These are phyloP conservation scores for Stomatorhinus ivindoensis DNA, from an alignment of 2,113 vertebrate species.

Conservation along the genomic window DNA sequence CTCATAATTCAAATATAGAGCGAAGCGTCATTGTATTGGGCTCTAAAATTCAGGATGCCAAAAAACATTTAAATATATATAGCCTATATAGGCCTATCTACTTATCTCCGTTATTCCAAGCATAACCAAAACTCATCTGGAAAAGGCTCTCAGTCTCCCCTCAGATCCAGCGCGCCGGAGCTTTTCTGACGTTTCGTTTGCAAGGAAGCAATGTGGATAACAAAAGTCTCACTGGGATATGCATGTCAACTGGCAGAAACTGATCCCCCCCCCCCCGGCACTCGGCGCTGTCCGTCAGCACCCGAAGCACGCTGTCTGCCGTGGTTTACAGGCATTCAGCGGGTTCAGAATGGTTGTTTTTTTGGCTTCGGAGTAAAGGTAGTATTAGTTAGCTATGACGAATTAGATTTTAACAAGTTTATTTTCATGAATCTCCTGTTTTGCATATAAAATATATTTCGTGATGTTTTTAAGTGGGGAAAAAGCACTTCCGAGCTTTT, in stretches of 20 bases:
- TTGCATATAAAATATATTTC: background rate
- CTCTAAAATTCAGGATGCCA: background rate
- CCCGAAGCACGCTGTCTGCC: background rate
- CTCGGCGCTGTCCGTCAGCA: slow-evolving; percentile 19
- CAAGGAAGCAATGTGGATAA: slow-evolving; percentile 9
- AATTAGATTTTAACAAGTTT: background rate
- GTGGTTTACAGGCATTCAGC: background rate
- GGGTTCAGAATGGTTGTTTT: background rate
- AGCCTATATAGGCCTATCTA: no score
- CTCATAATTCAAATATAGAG: background rate
- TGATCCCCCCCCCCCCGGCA: no score
- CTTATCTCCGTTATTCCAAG: background rate
- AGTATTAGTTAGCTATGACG: background rate
- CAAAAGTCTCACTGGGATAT: background rate
- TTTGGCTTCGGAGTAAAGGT: background rate
- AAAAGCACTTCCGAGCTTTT: background rate
- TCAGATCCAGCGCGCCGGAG: background rate
- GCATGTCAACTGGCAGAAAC: background rate
- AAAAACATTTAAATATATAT: background rate
- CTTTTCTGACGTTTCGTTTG: background rate
- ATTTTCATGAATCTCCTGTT: background rate
- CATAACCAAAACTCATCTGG: background rate
- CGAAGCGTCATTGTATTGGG: background rate
- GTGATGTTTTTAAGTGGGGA: background rate
- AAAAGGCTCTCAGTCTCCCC: background rate